phyloP scores from a whole-genome alignment of 2,113 vertebrate species.

The Notothenia rossii region DNA sequence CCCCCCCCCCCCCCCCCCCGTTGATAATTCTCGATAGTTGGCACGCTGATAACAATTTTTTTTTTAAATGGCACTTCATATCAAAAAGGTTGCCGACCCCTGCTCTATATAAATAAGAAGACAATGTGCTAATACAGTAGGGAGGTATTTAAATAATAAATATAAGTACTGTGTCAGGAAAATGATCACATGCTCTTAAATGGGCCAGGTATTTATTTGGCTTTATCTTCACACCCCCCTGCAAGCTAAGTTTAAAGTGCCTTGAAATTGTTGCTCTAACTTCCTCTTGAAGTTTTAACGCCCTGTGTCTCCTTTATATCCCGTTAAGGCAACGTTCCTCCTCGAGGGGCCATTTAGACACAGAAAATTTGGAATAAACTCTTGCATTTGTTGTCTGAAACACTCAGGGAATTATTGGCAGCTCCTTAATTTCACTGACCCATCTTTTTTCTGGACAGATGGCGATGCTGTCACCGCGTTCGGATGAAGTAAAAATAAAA shows the following conservation, averaged over 20 bases:
- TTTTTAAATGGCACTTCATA: no score
- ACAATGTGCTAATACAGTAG: no score
- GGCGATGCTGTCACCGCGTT: slow-evolving; percentile 44
- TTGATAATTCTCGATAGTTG: no score
- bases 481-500: slow-evolving; percentile 22
- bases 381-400: slow-evolving; percentile 13
- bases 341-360: background rate
- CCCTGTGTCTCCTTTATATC: no score
- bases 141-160: background rate
- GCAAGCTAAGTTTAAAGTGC: background rate
- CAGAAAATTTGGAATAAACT: background rate
- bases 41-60: no score
- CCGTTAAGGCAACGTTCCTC: slow-evolving; percentile 6
- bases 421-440: slow-evolving; percentile 24
- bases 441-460: slow-evolving; percentile 50
- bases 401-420: slow-evolving; percentile 16
- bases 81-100: no score
- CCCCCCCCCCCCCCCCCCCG: no score
- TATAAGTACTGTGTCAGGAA: background rate
- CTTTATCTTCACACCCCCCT: background rate
- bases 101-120: no score
- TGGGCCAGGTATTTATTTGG: background rate
- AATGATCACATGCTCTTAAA: background rate
- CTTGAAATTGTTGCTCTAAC: background rate
- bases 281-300: background rate